A percentile compares a stretch with the other conserved stretches of the same genome.
Evolutionary conservation across 2,797 vertebrate genomes (phyloP).

Genomic region (Macropus fuliginosus): DNA sequence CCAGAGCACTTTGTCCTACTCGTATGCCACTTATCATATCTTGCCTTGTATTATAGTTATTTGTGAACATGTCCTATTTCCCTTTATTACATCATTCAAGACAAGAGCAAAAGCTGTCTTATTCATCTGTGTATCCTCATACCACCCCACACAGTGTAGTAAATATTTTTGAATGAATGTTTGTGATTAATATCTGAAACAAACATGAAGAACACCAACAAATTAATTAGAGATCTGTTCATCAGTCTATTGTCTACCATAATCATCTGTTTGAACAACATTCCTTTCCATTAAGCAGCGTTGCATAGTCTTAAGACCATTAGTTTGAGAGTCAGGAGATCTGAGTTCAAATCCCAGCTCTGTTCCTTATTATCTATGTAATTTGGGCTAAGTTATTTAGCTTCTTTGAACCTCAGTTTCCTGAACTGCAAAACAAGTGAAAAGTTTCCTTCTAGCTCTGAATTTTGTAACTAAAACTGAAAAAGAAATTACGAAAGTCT

Average conservation of each 20-base stretch:
- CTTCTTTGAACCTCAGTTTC: neutral
- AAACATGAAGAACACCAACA: neutral
- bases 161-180: neutral
- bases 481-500: neutral
- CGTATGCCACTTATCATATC: neutral
- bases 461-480: neutral
- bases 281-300: neutral
- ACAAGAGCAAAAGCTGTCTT: neutral
- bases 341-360: neutral
- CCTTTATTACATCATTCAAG: neutral
- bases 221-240: neutral
- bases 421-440: neutral
- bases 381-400: neutral
- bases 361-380: neutral
- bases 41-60: neutral
- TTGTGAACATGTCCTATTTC: neutral
- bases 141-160: neutral
- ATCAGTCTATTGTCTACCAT: neutral
- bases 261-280: neutral
- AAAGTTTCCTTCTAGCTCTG: neutral
- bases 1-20: neutral
- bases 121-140: neutral
- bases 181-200: conserved; percentile 3
- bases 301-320: neutral
- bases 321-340: neutral